A percentile compares a stretch with the other conserved stretches of the same genome.
Conservation (phyloP, 37 sponge, comb jelly and placozoan genomes). For the Bolinopsis microptera region DNA sequence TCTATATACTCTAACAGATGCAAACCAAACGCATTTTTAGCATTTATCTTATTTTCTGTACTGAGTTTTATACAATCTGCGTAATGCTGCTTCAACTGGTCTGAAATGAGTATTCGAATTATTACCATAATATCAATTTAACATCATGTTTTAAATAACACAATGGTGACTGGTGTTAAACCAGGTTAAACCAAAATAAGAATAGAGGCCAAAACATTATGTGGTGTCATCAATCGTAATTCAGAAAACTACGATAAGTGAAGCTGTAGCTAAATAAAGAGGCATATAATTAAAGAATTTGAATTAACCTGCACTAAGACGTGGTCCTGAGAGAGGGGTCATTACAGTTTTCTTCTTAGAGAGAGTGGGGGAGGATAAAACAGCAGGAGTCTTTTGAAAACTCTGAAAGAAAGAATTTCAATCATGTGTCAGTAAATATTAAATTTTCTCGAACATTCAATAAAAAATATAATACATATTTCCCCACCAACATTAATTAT, state of each 20-base stretch:
- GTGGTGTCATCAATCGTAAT: no score
- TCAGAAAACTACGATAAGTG: no score
- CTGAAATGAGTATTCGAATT: conserved; percentile 1
- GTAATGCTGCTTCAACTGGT: conserved; percentile 78
- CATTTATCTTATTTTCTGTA: conserved; percentile 97
- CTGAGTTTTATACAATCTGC: conserved; percentile 92
- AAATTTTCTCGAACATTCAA: no score
- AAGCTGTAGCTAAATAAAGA: no score
- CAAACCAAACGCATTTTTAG: conserved; percentile 98
- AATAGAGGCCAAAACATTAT: no score
- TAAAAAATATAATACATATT: no score
- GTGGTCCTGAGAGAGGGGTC: conserved; percentile 12
- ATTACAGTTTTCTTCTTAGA: background rate
- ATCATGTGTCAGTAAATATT: no score
- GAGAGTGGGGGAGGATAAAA: background rate
- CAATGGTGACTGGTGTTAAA: no score
- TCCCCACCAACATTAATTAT: no score
- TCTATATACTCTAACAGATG: conserved; percentile 93
- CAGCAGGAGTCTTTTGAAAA: conserved; percentile 29
- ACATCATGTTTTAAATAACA: no score
- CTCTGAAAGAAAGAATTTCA: no score
- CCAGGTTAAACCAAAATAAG: no score
- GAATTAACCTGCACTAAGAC: conserved; percentile 37
- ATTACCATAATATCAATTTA: background rate
- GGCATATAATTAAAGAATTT: background rate